Evolutionary conservation across 2,888 invertebrate genomes (phyloP).

Genomic region (Torymus aiolomorphi): DNA sequence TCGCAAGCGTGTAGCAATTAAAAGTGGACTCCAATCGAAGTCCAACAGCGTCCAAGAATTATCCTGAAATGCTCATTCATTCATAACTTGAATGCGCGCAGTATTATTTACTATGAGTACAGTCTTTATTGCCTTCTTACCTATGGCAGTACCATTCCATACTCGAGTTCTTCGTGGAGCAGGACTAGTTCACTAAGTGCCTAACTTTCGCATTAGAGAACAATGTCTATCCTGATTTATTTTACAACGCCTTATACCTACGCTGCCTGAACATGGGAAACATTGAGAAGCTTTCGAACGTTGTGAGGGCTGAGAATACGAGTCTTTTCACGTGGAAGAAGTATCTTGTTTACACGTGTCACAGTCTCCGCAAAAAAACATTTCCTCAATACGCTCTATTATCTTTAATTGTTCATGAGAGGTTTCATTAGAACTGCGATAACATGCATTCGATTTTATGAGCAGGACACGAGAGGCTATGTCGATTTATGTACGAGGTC

Average conservation of each 20-base stretch:
- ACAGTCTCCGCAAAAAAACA: conserved; percentile 83
- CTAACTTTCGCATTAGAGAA: conserved; percentile 84
- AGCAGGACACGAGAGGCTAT: conserved; percentile 79
- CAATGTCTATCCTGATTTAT: conserved; percentile 82
- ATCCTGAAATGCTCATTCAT: conserved; percentile 72
- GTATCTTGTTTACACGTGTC: conserved; percentile 83
- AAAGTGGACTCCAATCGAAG: conserved; percentile 74
- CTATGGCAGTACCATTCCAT: conserved; percentile 87
- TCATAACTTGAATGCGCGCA: conserved; percentile 59
- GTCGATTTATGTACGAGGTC: conserved; percentile 78
- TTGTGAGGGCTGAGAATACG: conserved; percentile 82
- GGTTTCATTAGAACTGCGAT: conserved; percentile 88
- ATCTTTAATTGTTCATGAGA: conserved; percentile 83
- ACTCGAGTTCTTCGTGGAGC: conserved; percentile 85
- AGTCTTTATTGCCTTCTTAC: conserved; percentile 88
- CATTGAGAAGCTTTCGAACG: conserved; percentile 79
- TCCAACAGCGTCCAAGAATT: conserved; percentile 77
- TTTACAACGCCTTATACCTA: conserved; percentile 84
- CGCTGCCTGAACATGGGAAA: conserved; percentile 82
- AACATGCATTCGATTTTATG: conserved; percentile 87
- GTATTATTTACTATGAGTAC: conserved; percentile 80
- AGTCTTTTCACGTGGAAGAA: conserved; percentile 84
- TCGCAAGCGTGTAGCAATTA: conserved; percentile 71
- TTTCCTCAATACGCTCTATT: conserved; percentile 83
- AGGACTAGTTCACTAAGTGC: conserved; percentile 83